Evolutionary conservation across 1,140 invertebrate species (phyloP).

Genomic region (Drosophila pectinifera): DNA sequence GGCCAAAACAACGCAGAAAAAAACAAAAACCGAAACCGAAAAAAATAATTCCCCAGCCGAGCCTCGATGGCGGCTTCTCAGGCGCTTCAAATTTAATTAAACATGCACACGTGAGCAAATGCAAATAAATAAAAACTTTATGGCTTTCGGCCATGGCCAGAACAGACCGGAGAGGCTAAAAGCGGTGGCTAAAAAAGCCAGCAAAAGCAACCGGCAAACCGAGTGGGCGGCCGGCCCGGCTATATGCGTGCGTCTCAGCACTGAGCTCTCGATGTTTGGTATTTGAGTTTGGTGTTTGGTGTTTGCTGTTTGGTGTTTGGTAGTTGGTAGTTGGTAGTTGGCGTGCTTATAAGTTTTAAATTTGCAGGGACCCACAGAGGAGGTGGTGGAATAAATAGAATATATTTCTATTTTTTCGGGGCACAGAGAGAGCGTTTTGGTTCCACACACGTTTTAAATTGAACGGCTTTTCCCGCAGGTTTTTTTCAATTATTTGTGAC

Average conservation of each 20-base stretch:
- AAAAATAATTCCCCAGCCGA: constrained; percentile 60
- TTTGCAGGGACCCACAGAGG: constrained; percentile 40
- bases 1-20: constrained; percentile 19
- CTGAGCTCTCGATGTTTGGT: constrained; percentile 19
- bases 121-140: constrained; percentile 84
- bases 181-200: constrained; percentile 3
- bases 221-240: not conserved
- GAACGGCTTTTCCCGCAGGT: constrained; percentile 61
- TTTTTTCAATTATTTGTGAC: constrained; percentile 38
- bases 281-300: constrained; percentile 33
- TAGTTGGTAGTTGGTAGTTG: no score
- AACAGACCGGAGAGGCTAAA: constrained; percentile 18
- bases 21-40: constrained; percentile 24
- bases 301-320: constrained; percentile 37
- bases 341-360: constrained; percentile 82
- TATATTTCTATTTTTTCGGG: constrained; percentile 24
- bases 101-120: constrained; percentile 83
- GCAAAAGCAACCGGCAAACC: constrained; percentile 18
- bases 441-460: constrained; percentile 75
- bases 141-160: constrained; percentile 65
- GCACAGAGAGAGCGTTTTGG: constrained; percentile 13
- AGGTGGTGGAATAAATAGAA: constrained; percentile 41
- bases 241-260: constrained; percentile 67
- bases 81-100: constrained; percentile 84
- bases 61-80: constrained; percentile 72